A percentile compares a stretch with the other conserved stretches of the same genome.
Evolutionary conservation across 2,113 vertebrate species (phyloP).

Genomic region (Corynorhinus townsendii): DNA sequence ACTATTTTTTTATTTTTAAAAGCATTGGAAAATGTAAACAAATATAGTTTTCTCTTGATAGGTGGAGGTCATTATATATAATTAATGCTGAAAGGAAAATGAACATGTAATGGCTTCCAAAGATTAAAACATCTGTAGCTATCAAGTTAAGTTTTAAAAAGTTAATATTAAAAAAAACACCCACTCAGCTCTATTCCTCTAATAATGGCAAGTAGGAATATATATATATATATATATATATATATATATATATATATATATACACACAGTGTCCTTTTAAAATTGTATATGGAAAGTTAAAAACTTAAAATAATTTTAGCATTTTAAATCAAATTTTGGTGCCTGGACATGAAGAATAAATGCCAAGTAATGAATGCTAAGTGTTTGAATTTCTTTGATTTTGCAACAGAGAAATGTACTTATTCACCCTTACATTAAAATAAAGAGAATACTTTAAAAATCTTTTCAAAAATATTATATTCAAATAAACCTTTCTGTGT

Average conservation of each 20-base stretch:
- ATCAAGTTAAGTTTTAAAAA: constrained; percentile 78
- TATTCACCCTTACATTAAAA: not conserved
- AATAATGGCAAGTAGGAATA: not conserved
- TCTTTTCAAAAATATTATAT: constrained; percentile 14
- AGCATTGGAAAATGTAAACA: constrained; percentile 68
- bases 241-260: too few relatives aligned
- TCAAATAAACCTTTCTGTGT: not conserved
- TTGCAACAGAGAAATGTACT: constrained; percentile 6
- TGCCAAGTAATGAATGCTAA: constrained; percentile 20
- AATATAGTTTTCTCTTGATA: constrained; percentile 74
- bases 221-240: not conserved
- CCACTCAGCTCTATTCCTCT: constrained; percentile 39
- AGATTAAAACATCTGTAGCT: constrained; percentile 81
- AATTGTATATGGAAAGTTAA: constrained; percentile 4
- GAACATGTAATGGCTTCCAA: constrained; percentile 77
- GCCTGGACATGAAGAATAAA: not conserved
- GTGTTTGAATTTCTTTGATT: constrained; percentile 17
- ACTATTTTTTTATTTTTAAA: constrained; percentile 53
- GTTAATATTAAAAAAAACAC: constrained; percentile 40
- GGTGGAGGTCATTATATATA: constrained; percentile 78
- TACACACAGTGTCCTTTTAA: not conserved
- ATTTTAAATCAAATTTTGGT: constrained; percentile 32
- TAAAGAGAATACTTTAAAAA: not conserved
- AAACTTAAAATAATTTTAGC: not conserved
- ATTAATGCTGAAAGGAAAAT: constrained; percentile 84